phyloP scores from a whole-genome alignment of 53 echinoderm and acorn worm species.

The Stichopus horrens region DNA sequence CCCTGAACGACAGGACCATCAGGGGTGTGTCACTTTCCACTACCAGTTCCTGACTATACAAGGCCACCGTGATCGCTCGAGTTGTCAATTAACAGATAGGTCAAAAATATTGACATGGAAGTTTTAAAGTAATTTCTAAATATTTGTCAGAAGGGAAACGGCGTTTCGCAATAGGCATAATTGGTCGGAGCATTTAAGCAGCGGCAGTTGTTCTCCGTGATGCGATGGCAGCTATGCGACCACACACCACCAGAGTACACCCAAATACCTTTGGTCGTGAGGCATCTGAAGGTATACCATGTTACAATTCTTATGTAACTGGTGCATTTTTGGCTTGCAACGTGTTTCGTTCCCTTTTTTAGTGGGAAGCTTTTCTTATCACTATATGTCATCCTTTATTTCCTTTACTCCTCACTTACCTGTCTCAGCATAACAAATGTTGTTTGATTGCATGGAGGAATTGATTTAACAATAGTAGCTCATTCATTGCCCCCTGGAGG shows the following conservation, averaged over 20 bases:
- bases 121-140: not conserved
- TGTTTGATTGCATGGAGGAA: no score
- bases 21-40: conserved; percentile 21
- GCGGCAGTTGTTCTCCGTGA: conserved; percentile 22
- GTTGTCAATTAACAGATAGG: conserved; percentile 17
- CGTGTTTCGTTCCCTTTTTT: no score
- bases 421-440: no score
- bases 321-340: no score
- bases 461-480: no score
- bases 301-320: no score
- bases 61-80: conserved; percentile 15
- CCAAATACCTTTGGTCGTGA: not conserved
- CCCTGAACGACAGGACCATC: conserved; percentile 31
- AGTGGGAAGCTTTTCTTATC: no score
- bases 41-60: not conserved
- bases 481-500: no score
- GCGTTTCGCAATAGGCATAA: not conserved
- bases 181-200: conserved; percentile 30
- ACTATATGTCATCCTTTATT: no score
- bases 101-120: not conserved
- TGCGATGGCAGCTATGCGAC: not conserved
- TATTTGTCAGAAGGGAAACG: not conserved
- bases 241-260: conserved; percentile 5
- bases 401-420: no score
- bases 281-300: not conserved